These are phyloP conservation scores for Toxostoma redivivum DNA, from an alignment of 2,113 vertebrate species.

Conservation along the genomic window DNA sequence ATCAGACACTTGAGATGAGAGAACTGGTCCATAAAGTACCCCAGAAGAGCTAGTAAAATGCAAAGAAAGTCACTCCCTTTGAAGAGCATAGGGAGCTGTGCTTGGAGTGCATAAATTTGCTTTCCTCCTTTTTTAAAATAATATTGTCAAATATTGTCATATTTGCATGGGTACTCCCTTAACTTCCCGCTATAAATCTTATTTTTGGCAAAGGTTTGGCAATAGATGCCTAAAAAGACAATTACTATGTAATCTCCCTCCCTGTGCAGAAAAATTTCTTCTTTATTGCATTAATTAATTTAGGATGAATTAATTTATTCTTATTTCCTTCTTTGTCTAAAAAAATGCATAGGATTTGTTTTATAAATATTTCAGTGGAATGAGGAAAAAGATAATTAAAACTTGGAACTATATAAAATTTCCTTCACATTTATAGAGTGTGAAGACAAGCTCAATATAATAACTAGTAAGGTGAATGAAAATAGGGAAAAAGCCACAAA, in stretches of 20 bases:
- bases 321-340: background rate
- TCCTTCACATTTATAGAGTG: conserved; percentile 25
- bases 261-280: background rate
- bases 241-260: background rate
- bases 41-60: conserved; percentile 63
- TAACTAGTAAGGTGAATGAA: conserved; percentile 23
- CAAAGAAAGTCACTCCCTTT: conserved; percentile 60
- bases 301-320: background rate
- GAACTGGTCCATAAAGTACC: conserved; percentile 67
- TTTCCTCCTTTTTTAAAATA: background rate
- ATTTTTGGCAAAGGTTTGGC: conserved; percentile 31
- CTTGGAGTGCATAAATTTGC: conserved; percentile 39
- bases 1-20: conserved; percentile 71
- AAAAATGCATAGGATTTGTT: background rate
- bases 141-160: background rate
- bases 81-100: background rate
- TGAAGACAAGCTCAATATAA: background rate
- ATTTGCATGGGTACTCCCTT: conserved; percentile 42
- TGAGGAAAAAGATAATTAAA: background rate
- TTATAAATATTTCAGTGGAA: background rate
- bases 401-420: background rate
- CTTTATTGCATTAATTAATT: conserved; percentile 34
- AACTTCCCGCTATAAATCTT: conserved; percentile 28
- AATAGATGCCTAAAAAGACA: conserved; percentile 10
- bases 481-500: background rate